A percentile compares a stretch with the other conserved stretches of the same genome.
phyloP scores from a whole-genome alignment of 2,797 vertebrate genomes.

The Danio aesculapii region DNA sequence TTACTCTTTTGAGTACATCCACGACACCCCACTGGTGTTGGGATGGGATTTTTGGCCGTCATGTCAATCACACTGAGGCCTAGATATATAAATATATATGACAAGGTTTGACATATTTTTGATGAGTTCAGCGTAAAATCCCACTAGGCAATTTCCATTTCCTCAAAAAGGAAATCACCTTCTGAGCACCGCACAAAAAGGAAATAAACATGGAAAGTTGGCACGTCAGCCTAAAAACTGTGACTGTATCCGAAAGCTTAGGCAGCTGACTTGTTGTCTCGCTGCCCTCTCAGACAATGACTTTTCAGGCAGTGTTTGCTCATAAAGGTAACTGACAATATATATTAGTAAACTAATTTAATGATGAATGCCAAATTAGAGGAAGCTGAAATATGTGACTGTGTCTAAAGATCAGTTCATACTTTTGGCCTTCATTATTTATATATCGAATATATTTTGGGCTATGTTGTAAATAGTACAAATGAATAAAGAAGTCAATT shows the following conservation, averaged over 20 bases:
- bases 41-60: constrained; percentile 44
- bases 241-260: neutral
- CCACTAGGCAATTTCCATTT: constrained; percentile 77
- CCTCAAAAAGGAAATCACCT: constrained; percentile 77
- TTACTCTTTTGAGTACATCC: constrained; percentile 37
- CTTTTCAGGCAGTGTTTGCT: neutral
- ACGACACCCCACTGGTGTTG: constrained; percentile 33
- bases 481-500: too few species aligned
- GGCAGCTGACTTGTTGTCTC: too few species aligned
- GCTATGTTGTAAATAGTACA: too few species aligned
- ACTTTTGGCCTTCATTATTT: too few species aligned
- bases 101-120: constrained; percentile 68
- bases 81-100: constrained; percentile 44
- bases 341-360: too few species aligned
- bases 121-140: constrained; percentile 64
- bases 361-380: too few species aligned
- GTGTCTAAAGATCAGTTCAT: too few species aligned
- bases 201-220: constrained; percentile 75
- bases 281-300: neutral
- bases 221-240: constrained; percentile 60
- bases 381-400: too few species aligned
- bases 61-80: constrained; percentile 53
- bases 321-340: neutral
- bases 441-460: too few species aligned
- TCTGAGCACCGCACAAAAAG: constrained; percentile 67